Conservation (phyloP, 2,888 invertebrate genomes). For the Drosophila mulleri region DNA sequence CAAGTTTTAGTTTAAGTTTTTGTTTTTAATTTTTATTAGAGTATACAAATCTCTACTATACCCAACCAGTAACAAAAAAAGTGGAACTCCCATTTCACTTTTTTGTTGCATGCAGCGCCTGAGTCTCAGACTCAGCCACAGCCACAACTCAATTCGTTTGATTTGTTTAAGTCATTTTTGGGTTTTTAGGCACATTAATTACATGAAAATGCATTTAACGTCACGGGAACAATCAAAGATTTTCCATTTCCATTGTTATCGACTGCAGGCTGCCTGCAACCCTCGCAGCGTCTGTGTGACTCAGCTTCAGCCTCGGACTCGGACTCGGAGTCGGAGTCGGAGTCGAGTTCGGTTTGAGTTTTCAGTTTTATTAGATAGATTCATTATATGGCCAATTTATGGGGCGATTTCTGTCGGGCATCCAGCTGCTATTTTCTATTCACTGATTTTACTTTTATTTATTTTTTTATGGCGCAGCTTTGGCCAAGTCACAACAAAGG, state of each 20-base stretch:
- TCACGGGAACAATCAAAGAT: slow-evolving; percentile 61
- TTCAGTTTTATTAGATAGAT: slow-evolving; percentile 56
- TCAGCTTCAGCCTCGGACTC: slow-evolving; percentile 9
- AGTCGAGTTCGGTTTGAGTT: slow-evolving; percentile 24
- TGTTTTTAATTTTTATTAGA: too few species aligned
- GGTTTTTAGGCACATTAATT: slow-evolving; percentile 63
- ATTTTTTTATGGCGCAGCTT: slow-evolving; percentile 61
- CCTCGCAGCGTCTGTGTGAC: slow-evolving; percentile 35
- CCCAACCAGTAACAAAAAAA: neutral
- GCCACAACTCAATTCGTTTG: slow-evolving; percentile 41
- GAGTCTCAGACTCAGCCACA: slow-evolving; percentile 36
- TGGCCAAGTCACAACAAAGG: slow-evolving; percentile 55
- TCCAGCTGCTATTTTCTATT: slow-evolving; percentile 58
- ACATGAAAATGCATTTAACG: slow-evolving; percentile 75
- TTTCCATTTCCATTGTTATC: slow-evolving; percentile 50
- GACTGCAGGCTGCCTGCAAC: slow-evolving; percentile 60
- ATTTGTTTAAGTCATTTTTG: slow-evolving; percentile 71
- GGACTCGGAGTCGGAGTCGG: slow-evolving; percentile 1
- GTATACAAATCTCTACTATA: neutral
- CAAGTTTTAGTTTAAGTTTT: too few species aligned
- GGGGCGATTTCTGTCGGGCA: slow-evolving; percentile 44
- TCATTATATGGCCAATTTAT: slow-evolving; percentile 62
- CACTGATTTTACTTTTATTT: slow-evolving; percentile 56
- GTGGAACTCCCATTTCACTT: slow-evolving; percentile 13
- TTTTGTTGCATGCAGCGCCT: slow-evolving; percentile 51